Evolutionary conservation across 2,888 invertebrate genomes (phyloP).

Genomic region (Caenorhabditis angaria): DNA sequence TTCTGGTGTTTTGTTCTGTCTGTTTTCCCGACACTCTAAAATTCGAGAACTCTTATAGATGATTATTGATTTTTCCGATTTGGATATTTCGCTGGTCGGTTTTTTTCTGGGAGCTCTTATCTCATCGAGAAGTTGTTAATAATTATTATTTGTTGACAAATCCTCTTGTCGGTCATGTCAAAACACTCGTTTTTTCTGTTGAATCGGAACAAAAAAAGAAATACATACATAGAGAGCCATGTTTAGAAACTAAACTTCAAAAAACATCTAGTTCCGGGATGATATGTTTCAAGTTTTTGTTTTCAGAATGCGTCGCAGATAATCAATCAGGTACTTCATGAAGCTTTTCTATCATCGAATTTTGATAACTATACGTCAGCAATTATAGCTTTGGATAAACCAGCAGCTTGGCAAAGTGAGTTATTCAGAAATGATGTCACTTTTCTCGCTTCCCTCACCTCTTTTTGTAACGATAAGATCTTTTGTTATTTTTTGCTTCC

Average conservation of each 20-base stretch:
- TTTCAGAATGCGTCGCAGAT: slow-evolving; percentile 57
- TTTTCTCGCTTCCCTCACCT: background rate
- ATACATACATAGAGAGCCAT: too few species aligned
- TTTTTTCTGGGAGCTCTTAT: background rate
- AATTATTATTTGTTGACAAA: background rate
- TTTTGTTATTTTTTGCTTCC: slow-evolving; percentile 7
- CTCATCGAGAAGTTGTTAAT: background rate
- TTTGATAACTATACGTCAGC: slow-evolving; percentile 53
- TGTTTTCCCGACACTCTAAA: background rate
- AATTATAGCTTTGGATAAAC: slow-evolving; percentile 51
- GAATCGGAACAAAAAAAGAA: too few species aligned
- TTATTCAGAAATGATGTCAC: slow-evolving; percentile 6
- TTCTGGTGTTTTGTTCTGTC: background rate
- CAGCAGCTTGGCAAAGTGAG: slow-evolving; percentile 60
- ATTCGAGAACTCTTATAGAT: background rate
- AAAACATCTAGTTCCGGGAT: background rate
- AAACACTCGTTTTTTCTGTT: background rate
- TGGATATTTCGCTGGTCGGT: slow-evolving; percentile 4
- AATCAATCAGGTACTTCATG: slow-evolving; percentile 56
- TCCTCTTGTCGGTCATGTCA: background rate
- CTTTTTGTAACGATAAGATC: background rate
- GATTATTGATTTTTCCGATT: slow-evolving; percentile 8
- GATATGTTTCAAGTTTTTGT: background rate
- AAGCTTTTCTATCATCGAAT: slow-evolving; percentile 53
- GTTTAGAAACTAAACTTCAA: too few species aligned